Base-by-base conservation (phyloP, 37 sponge, comb jelly and placozoan genomes). In the Bolinopsis microptera region DNA sequence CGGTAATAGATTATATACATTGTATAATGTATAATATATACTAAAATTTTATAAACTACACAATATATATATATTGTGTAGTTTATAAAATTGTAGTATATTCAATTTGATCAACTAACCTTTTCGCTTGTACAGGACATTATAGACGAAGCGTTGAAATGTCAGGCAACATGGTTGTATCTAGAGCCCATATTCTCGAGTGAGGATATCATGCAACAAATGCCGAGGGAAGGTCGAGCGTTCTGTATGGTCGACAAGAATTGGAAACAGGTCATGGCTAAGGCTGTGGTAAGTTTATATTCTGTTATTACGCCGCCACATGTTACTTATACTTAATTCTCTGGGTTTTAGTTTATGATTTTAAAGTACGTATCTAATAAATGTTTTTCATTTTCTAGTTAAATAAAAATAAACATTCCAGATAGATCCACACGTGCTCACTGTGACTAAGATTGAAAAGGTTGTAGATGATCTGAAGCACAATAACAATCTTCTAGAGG, bases 121-220 rank as follows among this genome's bases (percentile, higher is more conserved):
- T 94, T 97, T 18, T 69, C 96, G 0, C 92, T 95, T 35, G 61
- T 96, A 24, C 99, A 98, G 70, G 97, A 98, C 90, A 98, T 98
- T 39, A 41, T 98, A 69, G 99, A 98, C 93, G 96, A 94, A 23
- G 97, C 96, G 96, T 95, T 98, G 36, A 98, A 96, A 3, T 86
- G 90, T 41, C 99, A 98, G 69, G 96, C 96, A 21, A 97, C 99
- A 0, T 97, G 99, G 99, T 95, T 98, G 36, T 98, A 98, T 92
- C 93, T 97, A 94, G 99, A 98, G 93, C 99, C 99, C 67, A 98
- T 98, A 68, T 98, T 98, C 95, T 95, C 95, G 18, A 96, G 97
- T 32, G 96, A 96, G 93, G 99, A 98, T 94, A 98, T 98, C 94
- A 95, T 96, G 95, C 96, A 96, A 40, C 99, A 98, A 94, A 98